Evolutionary conservation across 23 tunicate species (phyloP).

Genomic region (Halocynthia roretzi): DNA sequence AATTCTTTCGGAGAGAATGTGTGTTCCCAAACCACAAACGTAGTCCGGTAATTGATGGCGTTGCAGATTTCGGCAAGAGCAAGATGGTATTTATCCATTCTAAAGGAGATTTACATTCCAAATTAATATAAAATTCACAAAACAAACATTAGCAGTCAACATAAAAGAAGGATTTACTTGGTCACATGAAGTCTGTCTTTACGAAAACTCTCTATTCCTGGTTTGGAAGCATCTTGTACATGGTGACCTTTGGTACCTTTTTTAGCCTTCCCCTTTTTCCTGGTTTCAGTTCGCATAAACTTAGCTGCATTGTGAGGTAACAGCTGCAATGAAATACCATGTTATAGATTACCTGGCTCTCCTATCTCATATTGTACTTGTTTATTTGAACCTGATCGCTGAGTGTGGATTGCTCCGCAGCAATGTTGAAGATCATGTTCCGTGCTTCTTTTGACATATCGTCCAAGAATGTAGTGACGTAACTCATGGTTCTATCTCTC

Average conservation of each 20-base stretch:
- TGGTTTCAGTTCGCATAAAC: conserved; percentile 33
- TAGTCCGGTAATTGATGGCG: conserved; percentile 82
- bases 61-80: conserved; percentile 84
- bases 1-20: conserved; percentile 95
- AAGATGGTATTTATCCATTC: conserved; percentile 87
- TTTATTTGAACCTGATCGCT: conserved; percentile 27
- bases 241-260: conserved; percentile 38
- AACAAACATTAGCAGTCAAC: background rate
- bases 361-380: too few species aligned
- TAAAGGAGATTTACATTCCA: background rate
- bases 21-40: conserved; percentile 92
- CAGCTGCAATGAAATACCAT: conserved; percentile 35
- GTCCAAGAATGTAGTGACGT: conserved; percentile 79
- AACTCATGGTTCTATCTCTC: conserved; percentile 63
- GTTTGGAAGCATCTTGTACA: conserved; percentile 52
- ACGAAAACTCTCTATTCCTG: conserved; percentile 84
- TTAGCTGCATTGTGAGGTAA: conserved; percentile 68
- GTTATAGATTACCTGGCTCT: background rate
- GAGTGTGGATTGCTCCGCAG: conserved; percentile 64
- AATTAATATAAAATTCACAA: background rate
- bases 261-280: conserved; percentile 62
- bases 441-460: conserved; percentile 91
- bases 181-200: conserved; percentile 78
- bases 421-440: conserved; percentile 66
- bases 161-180: conserved; percentile 13